Conservation (phyloP, 2,113 vertebrate genomes). For the Phyllopteryx taeniolatus region DNA sequence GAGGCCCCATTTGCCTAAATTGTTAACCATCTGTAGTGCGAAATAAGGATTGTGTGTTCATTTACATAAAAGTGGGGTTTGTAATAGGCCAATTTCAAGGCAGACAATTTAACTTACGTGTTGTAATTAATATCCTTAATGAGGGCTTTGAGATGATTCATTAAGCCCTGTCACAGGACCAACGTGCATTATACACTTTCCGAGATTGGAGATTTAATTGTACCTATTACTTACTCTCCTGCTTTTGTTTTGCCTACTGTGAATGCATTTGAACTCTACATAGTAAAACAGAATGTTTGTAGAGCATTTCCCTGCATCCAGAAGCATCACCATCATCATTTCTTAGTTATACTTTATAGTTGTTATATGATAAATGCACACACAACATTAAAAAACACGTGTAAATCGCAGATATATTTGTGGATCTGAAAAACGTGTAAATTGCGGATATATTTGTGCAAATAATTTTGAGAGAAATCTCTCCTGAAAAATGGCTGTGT, state of each 20-base stretch:
- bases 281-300: neutral
- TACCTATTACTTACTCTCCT: slow-evolving; percentile 3
- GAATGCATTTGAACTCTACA: neutral
- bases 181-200: neutral
- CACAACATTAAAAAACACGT: too few species aligned
- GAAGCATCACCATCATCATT: too few species aligned
- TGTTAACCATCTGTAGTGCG: neutral
- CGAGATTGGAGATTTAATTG: slow-evolving; percentile 5
- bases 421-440: too few species aligned
- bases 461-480: too few species aligned
- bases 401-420: too few species aligned
- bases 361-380: too few species aligned
- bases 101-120: neutral
- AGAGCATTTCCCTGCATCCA: too few species aligned
- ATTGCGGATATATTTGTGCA: too few species aligned
- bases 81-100: neutral
- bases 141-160: slow-evolving; percentile 1
- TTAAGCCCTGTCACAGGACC: slow-evolving; percentile 8
- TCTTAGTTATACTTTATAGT: too few species aligned
- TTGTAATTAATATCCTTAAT: slow-evolving; percentile 8
- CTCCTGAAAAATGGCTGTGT: too few species aligned
- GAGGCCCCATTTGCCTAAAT: slow-evolving; percentile 2
- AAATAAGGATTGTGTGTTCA: slow-evolving; percentile 1
- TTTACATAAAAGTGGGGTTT: slow-evolving; percentile 4
- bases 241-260: neutral